These are phyloP conservation scores for Anhinga anhinga DNA, from an alignment of 2,113 vertebrate species.

Conservation along the genomic window DNA sequence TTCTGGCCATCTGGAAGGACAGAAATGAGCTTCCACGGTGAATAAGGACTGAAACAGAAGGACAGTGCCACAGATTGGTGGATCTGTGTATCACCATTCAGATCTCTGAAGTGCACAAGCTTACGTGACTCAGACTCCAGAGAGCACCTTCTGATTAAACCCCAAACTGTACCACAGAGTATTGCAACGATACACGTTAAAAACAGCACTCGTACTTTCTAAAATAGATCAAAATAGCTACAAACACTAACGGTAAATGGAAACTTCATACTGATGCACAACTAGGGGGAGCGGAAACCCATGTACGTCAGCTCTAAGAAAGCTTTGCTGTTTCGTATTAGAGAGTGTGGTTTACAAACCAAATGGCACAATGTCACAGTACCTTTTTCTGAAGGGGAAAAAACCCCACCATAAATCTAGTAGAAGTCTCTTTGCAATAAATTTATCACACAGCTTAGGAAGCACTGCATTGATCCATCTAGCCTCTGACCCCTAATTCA, in stretches of 20 bases:
- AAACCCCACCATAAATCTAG: neutral
- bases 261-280: neutral
- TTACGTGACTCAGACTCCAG: neutral
- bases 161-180: neutral
- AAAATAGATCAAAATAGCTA: neutral
- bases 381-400: neutral
- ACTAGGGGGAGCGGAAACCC: neutral
- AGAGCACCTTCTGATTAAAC: neutral
- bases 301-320: neutral
- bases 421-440: neutral
- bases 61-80: conserved; percentile 36
- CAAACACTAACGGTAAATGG: neutral
- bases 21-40: conserved; percentile 26
- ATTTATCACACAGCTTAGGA: neutral
- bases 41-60: conserved; percentile 12
- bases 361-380: neutral
- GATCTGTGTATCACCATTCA: neutral
- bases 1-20: conserved; percentile 62
- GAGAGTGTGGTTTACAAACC: neutral
- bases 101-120: neutral
- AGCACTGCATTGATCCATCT: neutral
- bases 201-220: neutral
- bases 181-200: neutral
- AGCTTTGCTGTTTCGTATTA: neutral
- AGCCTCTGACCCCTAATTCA: neutral